Evolutionary conservation across 2,797 vertebrate species (phyloP).

Genomic region (Enteromius trimaculatus): DNA sequence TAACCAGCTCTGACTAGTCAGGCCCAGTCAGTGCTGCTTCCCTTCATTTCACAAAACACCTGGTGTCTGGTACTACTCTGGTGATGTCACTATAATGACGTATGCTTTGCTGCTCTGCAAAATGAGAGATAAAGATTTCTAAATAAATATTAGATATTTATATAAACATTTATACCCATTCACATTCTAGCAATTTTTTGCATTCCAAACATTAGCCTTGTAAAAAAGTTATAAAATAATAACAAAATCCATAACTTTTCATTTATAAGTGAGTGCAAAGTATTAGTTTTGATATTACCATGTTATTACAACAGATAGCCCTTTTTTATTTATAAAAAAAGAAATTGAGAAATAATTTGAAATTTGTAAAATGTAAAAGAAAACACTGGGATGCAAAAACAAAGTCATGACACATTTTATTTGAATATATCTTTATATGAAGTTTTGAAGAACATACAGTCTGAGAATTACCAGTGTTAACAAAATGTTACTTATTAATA

Average conservation of each 20-base stretch:
- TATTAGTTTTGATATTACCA: background rate
- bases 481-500: background rate
- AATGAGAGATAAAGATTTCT: background rate
- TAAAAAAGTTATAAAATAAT: background rate
- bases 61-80: background rate
- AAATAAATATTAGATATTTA: background rate
- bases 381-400: background rate
- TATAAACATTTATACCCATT: background rate
- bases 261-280: background rate
- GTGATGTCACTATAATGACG: background rate
- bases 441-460: background rate
- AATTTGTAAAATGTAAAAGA: background rate
- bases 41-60: conserved; percentile 5
- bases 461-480: background rate
- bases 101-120: background rate
- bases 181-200: background rate
- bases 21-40: conserved; percentile 40
- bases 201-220: background rate
- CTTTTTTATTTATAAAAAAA: background rate
- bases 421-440: background rate
- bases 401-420: background rate
- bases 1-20: conserved; percentile 40
- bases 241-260: background rate
- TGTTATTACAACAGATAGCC: background rate
- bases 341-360: background rate